Evolutionary conservation across 2,113 vertebrate genomes (phyloP).

Genomic region (Isichthys henryi): DNA sequence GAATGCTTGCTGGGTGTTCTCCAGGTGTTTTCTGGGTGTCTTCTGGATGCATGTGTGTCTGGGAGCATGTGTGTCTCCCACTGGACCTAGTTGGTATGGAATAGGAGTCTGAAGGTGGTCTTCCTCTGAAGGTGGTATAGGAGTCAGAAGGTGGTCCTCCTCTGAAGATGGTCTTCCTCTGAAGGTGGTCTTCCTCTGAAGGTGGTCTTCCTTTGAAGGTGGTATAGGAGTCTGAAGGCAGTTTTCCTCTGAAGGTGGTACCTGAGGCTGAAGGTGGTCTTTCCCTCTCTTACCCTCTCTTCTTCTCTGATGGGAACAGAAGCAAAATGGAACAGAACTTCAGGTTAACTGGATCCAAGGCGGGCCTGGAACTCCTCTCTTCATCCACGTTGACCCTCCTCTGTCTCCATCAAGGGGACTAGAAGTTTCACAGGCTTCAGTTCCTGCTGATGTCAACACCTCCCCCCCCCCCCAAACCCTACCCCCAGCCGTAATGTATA

Average conservation of each 20-base stretch:
- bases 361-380: background rate
- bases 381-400: background rate
- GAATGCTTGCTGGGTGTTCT: no score
- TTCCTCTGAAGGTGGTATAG: no score
- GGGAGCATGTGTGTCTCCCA: background rate
- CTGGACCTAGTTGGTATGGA: background rate
- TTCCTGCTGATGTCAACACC: slow-evolving; percentile 30
- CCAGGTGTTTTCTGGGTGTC: no score
- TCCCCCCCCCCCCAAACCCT: slow-evolving; percentile 2
- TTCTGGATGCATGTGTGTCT: no score
- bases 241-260: background rate
- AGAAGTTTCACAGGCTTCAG: slow-evolving; percentile 42
- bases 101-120: background rate
- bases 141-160: background rate
- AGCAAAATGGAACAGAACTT: background rate
- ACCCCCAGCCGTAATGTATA: slow-evolving; percentile 36
- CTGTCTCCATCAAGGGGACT: slow-evolving; percentile 38
- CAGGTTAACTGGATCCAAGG: background rate
- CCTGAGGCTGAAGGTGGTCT: background rate
- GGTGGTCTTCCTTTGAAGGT: background rate
- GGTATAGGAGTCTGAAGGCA: background rate
- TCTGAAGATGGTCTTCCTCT: background rate
- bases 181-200: background rate
- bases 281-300: background rate
- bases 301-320: background rate